phyloP scores from a whole-genome alignment of 2,888 invertebrate genomes.

The Rotaria macrura region DNA sequence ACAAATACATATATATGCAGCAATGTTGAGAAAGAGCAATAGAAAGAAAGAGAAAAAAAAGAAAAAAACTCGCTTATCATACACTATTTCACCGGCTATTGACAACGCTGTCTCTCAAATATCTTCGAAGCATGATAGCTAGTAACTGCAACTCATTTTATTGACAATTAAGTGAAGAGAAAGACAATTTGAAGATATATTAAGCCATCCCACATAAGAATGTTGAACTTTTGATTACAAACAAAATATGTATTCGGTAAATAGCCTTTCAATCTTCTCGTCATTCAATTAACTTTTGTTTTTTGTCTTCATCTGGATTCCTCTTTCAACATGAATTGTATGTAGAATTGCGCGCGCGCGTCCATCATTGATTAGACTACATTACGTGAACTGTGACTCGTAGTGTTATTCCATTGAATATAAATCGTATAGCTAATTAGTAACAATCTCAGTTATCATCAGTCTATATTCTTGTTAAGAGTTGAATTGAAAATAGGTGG shows the following conservation, averaged over 20 bases:
- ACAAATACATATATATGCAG: no score
- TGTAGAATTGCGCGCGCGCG: background rate
- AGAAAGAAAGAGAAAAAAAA: background rate
- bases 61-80: background rate
- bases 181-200: background rate
- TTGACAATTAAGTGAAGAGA: background rate
- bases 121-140: background rate
- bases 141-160: background rate
- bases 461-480: background rate
- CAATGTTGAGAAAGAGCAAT: background rate
- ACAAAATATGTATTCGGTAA: background rate
- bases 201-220: background rate
- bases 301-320: background rate
- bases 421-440: background rate
- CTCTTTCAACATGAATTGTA: background rate
- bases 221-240: background rate
- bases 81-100: background rate
- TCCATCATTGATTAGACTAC: background rate
- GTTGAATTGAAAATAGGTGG: background rate
- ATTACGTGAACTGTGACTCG: background rate
- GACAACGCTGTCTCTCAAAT: background rate
- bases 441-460: background rate
- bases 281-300: no score
- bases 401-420: background rate
- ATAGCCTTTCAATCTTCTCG: background rate